Evolutionary conservation across 35 echinoderm and acorn worm species (phyloP), one percentile per base, ranked within the genome.

Genomic region (Ophiothrix spiculata): DNA sequence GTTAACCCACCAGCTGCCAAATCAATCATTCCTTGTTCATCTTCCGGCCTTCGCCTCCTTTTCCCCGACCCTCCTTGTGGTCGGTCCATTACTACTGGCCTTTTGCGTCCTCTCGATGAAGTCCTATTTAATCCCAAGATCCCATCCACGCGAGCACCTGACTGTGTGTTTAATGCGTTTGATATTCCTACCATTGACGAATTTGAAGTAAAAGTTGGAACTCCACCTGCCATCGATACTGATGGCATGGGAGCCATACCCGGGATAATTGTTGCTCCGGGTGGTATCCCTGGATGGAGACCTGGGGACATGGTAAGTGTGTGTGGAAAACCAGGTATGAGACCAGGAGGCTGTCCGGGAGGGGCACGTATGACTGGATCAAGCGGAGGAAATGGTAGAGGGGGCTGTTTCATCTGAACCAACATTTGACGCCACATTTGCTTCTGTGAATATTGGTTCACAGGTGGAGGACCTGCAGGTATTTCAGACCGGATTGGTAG

Each of bases 1-100:
- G 60, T 69, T 28, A 69, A 25, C 2, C 60, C 60, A 69, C 38
- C 74, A 69, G 84, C 84, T 86, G 16, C 84, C 77, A 39, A 77
- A 39, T 23, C 84, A 45, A 32, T 74, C 84, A 37, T 86, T 77
- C 29, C 40, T 86, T 76, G 25, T 25, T 81, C 4, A 64, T 81
- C 39, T 84, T 90, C 38, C 81, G 80, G 77, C 29, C 4, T 69
- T 69, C 60, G 17, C 23, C 60, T 10, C 29, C 60, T 15, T 25
- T 69, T 69, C 3, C 60, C 23, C 17, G 16, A 15, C 23, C 60
- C 60, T n/a, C n/a, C n/a, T n/a, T n/a, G n/a, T 15, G 60, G 23
- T 69, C 60, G 60, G 3, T 69, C 60, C 60, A 69, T 25, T 12
- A 15, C 60, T 2, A 69, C 60, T 37, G 84, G 74, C 21, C 84